Percentiles rank a stretch among this genome's conserved stretches.
phyloP scores from a whole-genome alignment of 2,888 invertebrate genomes.

The Microchrysa polita region DNA sequence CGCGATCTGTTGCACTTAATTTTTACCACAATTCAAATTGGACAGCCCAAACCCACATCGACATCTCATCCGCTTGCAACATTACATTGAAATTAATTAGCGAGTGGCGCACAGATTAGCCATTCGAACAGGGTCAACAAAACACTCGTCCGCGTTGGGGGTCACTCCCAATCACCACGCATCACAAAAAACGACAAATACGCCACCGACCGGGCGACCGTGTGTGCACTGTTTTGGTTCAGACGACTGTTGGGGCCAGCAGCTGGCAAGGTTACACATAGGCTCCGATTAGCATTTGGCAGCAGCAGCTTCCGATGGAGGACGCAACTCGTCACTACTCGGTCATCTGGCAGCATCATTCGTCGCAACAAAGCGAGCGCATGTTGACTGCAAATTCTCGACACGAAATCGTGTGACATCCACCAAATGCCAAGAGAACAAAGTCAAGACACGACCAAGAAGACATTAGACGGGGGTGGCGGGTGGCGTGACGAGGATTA shows the following conservation, averaged over 20 bases:
- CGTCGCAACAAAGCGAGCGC: conserved; percentile 17
- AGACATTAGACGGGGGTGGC: background rate
- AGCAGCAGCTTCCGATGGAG: background rate
- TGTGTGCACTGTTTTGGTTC: conserved; percentile 6
- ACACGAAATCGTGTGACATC: background rate
- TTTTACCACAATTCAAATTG: too few relatives aligned
- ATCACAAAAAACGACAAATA: too few relatives aligned
- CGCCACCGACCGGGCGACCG: background rate
- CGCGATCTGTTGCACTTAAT: too few relatives aligned
- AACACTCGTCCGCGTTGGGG: conserved; percentile 2
- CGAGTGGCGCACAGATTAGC: background rate
- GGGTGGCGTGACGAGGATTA: background rate
- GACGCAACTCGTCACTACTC: background rate
- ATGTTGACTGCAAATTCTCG: conserved; percentile 18
- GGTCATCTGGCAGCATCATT: background rate
- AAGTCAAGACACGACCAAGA: background rate
- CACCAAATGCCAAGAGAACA: conserved; percentile 21
- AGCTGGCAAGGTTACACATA: background rate
- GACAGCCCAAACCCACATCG: too few relatives aligned
- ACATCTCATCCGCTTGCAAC: too few relatives aligned
- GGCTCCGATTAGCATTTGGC: background rate
- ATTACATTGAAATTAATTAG: too few relatives aligned
- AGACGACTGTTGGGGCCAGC: background rate
- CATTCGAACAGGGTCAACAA: conserved; percentile 4
- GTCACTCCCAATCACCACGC: background rate